Conservation (phyloP, 2,113 vertebrate genomes). For the Crotalus helleri region DNA sequence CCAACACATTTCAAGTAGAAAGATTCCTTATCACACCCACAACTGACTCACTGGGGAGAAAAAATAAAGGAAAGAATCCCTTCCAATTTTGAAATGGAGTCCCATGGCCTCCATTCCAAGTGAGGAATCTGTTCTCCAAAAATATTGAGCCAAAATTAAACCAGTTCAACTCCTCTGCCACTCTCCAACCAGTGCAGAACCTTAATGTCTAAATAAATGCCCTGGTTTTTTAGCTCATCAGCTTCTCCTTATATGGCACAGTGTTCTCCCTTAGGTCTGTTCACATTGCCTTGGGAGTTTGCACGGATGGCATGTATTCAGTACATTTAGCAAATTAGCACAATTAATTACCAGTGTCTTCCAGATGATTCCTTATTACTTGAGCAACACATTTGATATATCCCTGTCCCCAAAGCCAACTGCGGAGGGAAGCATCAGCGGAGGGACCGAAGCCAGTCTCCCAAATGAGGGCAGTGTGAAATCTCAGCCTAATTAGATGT, state of each 20-base stretch:
- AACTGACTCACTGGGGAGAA: not conserved
- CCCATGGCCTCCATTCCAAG: not conserved
- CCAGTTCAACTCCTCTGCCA: not conserved
- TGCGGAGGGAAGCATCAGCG: not conserved
- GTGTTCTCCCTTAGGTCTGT: not conserved
- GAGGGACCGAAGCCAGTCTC: not conserved
- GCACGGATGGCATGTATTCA: not conserved
- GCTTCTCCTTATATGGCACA: not conserved
- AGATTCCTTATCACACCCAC: not conserved
- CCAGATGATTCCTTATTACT: conserved; percentile 3
- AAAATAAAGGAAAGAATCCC: not conserved
- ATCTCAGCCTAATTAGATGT: not conserved
- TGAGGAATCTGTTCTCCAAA: not conserved
- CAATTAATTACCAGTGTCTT: not conserved
- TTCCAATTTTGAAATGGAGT: not conserved
- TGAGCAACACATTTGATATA: not conserved
- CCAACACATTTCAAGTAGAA: not conserved
- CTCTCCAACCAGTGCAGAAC: not conserved
- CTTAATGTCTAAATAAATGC: not conserved
- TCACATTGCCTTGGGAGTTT: not conserved
- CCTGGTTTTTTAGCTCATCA: not conserved
- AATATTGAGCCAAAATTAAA: not conserved
- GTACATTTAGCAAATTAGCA: not conserved
- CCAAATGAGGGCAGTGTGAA: not conserved
- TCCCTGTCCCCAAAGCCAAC: not conserved